These are phyloP conservation scores for Idaea straminata DNA, from an alignment of 2,888 invertebrate genomes.

Conservation along the genomic window DNA sequence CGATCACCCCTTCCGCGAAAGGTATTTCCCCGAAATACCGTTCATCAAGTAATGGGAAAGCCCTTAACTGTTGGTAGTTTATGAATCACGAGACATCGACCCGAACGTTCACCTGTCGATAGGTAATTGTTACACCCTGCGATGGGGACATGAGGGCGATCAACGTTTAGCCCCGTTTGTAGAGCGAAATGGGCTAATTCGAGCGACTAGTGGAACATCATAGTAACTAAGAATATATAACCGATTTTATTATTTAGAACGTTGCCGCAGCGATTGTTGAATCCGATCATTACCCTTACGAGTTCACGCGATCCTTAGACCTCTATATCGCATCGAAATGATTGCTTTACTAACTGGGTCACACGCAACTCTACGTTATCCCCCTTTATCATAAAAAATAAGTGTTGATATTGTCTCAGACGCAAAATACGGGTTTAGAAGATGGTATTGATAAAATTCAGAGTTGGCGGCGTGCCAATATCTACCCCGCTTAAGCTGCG, in stretches of 20 bases:
- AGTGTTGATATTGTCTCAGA: slow-evolving; percentile 17
- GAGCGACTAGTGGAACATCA: background rate
- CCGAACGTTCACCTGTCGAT: slow-evolving; percentile 47
- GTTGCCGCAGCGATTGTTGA: slow-evolving; percentile 11
- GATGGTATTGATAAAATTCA: slow-evolving; percentile 20
- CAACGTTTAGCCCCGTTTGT: background rate
- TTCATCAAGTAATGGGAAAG: slow-evolving; percentile 38
- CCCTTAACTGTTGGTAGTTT: slow-evolving; percentile 57
- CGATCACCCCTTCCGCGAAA: background rate
- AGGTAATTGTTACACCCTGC: background rate
- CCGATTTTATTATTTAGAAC: slow-evolving; percentile 21
- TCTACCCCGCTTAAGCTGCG: background rate
- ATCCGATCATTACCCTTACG: slow-evolving; percentile 2
- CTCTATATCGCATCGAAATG: background rate
- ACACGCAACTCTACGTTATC: slow-evolving; percentile 9
- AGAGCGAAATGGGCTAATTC: background rate
- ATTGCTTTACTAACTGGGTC: slow-evolving; percentile 13
- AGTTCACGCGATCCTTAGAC: background rate
- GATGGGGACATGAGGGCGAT: background rate
- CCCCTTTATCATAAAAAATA: slow-evolving; percentile 17
- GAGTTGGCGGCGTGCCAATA: slow-evolving; percentile 19
- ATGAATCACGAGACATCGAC: slow-evolving; percentile 62
- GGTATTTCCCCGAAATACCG: background rate
- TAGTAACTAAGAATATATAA: too few relatives aligned
- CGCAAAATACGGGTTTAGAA: slow-evolving; percentile 9